phyloP scores from a whole-genome alignment of 2,888 invertebrate species.

The Leptinotarsa rubiginosa region DNA sequence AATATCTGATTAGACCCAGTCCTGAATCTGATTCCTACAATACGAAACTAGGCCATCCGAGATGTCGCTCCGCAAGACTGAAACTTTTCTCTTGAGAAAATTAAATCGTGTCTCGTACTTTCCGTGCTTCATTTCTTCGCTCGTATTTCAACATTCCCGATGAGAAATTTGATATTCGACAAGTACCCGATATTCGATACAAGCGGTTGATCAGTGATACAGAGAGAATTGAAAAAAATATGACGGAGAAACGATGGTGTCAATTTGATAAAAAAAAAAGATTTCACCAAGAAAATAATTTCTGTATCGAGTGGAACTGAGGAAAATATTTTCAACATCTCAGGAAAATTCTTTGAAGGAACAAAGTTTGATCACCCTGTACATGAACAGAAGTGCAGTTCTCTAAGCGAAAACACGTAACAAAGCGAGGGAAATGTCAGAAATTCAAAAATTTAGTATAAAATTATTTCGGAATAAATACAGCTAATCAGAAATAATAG shows the following conservation, averaged over 20 bases:
- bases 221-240: background rate
- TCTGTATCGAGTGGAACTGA: no score
- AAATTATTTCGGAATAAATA: no score
- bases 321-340: no score
- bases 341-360: no score
- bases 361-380: no score
- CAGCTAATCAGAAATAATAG: no score
- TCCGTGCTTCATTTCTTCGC: background rate
- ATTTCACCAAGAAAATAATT: no score
- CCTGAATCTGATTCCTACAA: conserved; percentile 1
- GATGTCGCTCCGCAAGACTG: background rate
- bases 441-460: no score
- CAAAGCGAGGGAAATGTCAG: no score
- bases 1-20: conserved; percentile 7
- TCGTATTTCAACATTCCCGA: conserved; percentile 11
- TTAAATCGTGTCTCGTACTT: background rate
- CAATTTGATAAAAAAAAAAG: background rate
- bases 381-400: no score
- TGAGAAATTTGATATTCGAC: conserved; percentile 3
- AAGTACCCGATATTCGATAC: background rate
- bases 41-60: conserved; percentile 3
- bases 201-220: background rate
- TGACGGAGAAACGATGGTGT: background rate
- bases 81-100: conserved; percentile 12
- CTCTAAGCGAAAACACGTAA: no score